Evolutionary conservation across 2,113 vertebrate genomes (phyloP), one percentile per base, ranked within the genome.

Genomic region (Ammodramus savannarum): DNA sequence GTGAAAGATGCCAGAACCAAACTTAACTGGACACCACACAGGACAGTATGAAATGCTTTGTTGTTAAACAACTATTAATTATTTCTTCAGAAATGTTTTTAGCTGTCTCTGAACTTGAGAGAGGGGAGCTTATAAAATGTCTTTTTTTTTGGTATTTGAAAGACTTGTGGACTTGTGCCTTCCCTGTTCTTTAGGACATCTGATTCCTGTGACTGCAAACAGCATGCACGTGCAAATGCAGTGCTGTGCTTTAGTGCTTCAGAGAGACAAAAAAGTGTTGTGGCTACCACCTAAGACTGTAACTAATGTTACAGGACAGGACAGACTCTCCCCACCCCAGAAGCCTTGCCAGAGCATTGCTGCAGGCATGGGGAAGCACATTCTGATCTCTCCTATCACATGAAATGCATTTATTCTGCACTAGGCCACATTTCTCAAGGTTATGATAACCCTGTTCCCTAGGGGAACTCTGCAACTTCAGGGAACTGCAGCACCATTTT

Each of bases 351-450:
- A 69, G 38, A 81, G 65, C 61, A 38, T 25, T 78, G 77, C 1
- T 68, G 39, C 55, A 78, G 43, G 69, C 73, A 63, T 0, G 0
- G 72, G 54, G 58, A 67, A 87, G 43, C 34, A 78, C 12, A 16
- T 68, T 39, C 81, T 67, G 16, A 6, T 58, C 34, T 71, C 68
- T 62, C 44, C 63, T 41, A 46, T 62, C 8, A 36, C 0, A 48
- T 46, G 0, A 41, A 44, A 43, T 0, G 5, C 2, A 1, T 59
- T 81, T 49, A 34, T 31, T 71, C 21, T 46, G 38, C 1, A 4
- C 22, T 51, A 36, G 34, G 26, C 12, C n/a, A 54, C 39, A 6
- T 36, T 72, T 55, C 57, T 89, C 39, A 46, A 25, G 48, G n/a
- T 12, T 6, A 34, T 9, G 38, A 62, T 21, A 76, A 73, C 25